Evolutionary conservation across 2,888 invertebrate species (phyloP).

Genomic region (Andrena dorsata): DNA sequence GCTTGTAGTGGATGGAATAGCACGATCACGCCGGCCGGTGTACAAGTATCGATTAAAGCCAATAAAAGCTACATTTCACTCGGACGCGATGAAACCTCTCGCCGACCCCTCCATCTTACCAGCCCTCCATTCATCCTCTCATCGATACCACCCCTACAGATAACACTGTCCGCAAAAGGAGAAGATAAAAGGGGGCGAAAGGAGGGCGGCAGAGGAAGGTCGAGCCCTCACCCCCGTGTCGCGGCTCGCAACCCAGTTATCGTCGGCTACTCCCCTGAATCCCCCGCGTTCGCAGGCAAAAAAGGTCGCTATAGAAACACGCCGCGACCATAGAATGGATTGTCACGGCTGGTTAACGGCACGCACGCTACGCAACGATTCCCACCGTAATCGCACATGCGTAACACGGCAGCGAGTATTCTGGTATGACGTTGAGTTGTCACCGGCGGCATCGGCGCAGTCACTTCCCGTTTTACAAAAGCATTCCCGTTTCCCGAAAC

Average conservation of each 20-base stretch:
- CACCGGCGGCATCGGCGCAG: slow-evolving; percentile 49
- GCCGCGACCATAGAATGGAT: slow-evolving; percentile 15
- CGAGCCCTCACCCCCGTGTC: not conserved
- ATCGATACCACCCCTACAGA: slow-evolving; percentile 2
- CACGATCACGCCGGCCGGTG: not conserved
- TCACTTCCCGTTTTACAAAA: slow-evolving; percentile 10
- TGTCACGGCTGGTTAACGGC: slow-evolving; percentile 10
- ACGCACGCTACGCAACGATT: slow-evolving; percentile 63
- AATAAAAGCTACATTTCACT: slow-evolving; percentile 41
- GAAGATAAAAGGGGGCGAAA: slow-evolving; percentile 22
- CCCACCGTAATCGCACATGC: slow-evolving; percentile 65
- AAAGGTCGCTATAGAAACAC: slow-evolving; percentile 21
- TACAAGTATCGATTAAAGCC: slow-evolving; percentile 37
- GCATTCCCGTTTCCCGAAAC: not conserved
- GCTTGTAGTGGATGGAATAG: not conserved
- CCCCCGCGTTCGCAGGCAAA: not conserved
- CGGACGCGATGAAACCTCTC: slow-evolving; percentile 16
- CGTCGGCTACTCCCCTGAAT: slow-evolving; percentile 7
- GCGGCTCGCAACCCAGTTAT: slow-evolving; percentile 35
- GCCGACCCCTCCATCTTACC: slow-evolving; percentile 16
- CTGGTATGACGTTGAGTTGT: slow-evolving; percentile 66
- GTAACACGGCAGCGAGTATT: slow-evolving; percentile 61
- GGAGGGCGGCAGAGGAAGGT: not conserved
- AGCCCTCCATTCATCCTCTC: slow-evolving; percentile 16
- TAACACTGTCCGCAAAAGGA: slow-evolving; percentile 20